Evolutionary conservation across 2,113 vertebrate species (phyloP).

Genomic region (Pavo muticus): DNA sequence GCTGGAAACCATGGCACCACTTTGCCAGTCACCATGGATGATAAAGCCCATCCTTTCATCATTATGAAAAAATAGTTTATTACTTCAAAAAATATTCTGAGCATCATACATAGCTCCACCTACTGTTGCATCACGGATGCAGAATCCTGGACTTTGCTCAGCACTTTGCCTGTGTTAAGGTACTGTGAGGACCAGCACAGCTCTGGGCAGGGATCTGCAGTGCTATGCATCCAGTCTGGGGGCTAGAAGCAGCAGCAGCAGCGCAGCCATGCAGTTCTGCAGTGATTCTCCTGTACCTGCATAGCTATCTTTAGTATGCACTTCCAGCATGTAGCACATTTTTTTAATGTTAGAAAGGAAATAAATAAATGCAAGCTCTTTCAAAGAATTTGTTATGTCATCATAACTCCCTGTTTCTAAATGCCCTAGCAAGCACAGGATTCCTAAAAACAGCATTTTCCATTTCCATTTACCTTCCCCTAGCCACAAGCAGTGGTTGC

Average conservation of each 20-base stretch:
- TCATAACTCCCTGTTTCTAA: neutral
- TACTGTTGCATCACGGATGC: neutral
- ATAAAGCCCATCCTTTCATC: neutral
- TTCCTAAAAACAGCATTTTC: neutral
- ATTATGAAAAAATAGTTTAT: neutral
- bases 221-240: neutral
- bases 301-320: neutral
- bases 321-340: neutral
- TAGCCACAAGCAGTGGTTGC: neutral
- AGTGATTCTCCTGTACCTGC: neutral
- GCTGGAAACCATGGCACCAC: neutral
- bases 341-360: neutral
- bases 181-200: neutral
- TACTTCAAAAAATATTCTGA: neutral
- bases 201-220: neutral
- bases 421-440: neutral
- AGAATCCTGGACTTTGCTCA: neutral
- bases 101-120: neutral
- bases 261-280: neutral
- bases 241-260: neutral
- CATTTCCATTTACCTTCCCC: neutral
- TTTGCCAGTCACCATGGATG: neutral
- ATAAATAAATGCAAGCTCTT: neutral
- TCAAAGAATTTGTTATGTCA: slow-evolving; percentile 8
- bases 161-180: neutral